Base-by-base conservation (phyloP, 2,888 invertebrate species). In the Pelosia muscerda region DNA sequence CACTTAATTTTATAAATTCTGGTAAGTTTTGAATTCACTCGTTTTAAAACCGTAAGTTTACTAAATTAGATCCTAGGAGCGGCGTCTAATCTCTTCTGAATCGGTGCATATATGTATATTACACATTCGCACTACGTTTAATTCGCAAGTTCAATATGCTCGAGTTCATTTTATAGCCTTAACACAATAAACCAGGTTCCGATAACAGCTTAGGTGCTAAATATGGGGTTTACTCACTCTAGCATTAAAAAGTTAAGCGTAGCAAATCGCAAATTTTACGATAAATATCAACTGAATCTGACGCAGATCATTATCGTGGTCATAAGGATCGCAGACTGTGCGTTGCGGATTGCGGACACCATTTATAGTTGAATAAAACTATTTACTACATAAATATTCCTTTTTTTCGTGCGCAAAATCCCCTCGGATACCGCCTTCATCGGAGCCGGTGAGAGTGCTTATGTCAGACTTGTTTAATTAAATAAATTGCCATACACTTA, bases 211-310 rank as follows among this genome's bases (percentile, higher is more conserved):
- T 42, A 28, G 28, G 26, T 4, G 31, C 66, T 71, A 58, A 71
- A 71, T 67, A 71, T 26, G 64, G 66, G 53, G 54, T 69, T 66
- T 53, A 57, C 31, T 60, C 25, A 23, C 59, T 61, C 11, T 13
- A 38, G 10, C 64, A 77, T 76, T 74, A 75, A 77, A 78, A 19
- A 71, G 56, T 69, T 34, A 26, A 62, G 23, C 42, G 57, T 66
- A 59, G 23, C 81, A 79, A 66, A 71, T 69, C 23, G 66, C 56
- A 42, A 69, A 65, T 72, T 81, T 83, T 80, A 83, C 73, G 74
- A 77, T 73, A 76, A 66, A 72, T 76, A 77, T 78, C 78, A 80
- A 82, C 67, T 57, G 69, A 68, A 62, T 66, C 58, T 69, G 77
- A 77, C 71, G 53, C 31, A 66, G 74, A 79, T 74, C 60, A 72